Conservation (phyloP, 2,113 vertebrate species). For the Limnothrissa miodon region DNA sequence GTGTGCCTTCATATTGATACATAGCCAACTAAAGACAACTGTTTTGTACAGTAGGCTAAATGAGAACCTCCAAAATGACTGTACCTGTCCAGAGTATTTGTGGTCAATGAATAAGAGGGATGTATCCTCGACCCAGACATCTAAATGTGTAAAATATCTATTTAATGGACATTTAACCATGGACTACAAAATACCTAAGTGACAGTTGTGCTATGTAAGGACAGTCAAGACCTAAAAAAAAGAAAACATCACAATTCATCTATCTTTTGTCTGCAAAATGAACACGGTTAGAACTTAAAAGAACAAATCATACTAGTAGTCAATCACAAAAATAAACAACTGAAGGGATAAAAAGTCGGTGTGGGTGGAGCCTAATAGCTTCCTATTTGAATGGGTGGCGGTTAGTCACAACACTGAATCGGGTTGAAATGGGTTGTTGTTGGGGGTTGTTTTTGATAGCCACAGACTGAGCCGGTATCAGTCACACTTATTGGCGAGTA, state of each 20-base stretch:
- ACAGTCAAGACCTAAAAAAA: background rate
- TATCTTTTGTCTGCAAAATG: background rate
- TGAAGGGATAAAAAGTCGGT: background rate
- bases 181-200: background rate
- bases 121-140: background rate
- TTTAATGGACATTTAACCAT: background rate
- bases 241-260: background rate
- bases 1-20: background rate
- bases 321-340: background rate
- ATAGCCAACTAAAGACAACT: background rate
- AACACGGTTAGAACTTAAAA: background rate
- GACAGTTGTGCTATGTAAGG: background rate
- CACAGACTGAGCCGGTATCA: background rate
- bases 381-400: too few relatives aligned
- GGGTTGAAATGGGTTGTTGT: background rate
- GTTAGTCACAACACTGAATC: too few relatives aligned
- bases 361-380: too few relatives aligned
- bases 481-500: constrained; percentile 40
- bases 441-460: background rate
- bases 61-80: too few relatives aligned
- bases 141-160: background rate
- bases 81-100: too few relatives aligned
- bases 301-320: background rate
- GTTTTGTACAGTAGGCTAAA: too few relatives aligned
- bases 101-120: too few relatives aligned